These are phyloP conservation scores for Synanthedon tipuliformis DNA, from an alignment of 2,888 invertebrate species.

Conservation along the genomic window DNA sequence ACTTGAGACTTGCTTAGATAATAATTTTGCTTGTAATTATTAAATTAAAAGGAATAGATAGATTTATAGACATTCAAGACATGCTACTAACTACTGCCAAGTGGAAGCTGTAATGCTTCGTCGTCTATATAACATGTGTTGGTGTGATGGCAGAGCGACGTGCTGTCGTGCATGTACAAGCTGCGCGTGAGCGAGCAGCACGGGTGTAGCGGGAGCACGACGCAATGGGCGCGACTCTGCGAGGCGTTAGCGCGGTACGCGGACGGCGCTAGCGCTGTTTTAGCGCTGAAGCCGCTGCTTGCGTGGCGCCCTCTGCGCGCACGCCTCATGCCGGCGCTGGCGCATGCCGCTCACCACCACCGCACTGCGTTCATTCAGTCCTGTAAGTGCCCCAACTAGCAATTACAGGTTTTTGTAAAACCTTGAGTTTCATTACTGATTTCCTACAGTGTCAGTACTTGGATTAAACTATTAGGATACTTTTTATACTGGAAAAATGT, in stretches of 20 bases:
- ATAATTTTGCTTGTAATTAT: too few relatives aligned
- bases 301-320: conserved; percentile 22
- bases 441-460: too few relatives aligned
- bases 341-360: conserved; percentile 47
- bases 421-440: too few relatives aligned
- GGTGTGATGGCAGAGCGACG: conserved; percentile 29
- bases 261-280: conserved; percentile 28
- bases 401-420: too few relatives aligned
- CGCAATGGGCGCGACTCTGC: conserved; percentile 15
- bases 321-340: conserved; percentile 37
- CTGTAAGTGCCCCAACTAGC: conserved; percentile 20
- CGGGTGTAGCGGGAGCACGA: conserved; percentile 10
- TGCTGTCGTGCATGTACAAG: conserved; percentile 26
- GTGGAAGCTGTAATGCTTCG: too few relatives aligned
- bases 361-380: conserved; percentile 36
- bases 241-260: conserved; percentile 16
- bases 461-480: too few relatives aligned
- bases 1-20: too few relatives aligned
- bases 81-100: too few relatives aligned
- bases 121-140: neutral
- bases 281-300: conserved; percentile 17
- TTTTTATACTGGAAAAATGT: too few relatives aligned
- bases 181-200: conserved; percentile 23
- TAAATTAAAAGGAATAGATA: too few relatives aligned
- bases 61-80: too few relatives aligned